A percentile compares a stretch with the other conserved stretches of the same genome.
Evolutionary conservation across 2,888 invertebrate species (phyloP).

Genomic region (Amphipyra tragopoginis): DNA sequence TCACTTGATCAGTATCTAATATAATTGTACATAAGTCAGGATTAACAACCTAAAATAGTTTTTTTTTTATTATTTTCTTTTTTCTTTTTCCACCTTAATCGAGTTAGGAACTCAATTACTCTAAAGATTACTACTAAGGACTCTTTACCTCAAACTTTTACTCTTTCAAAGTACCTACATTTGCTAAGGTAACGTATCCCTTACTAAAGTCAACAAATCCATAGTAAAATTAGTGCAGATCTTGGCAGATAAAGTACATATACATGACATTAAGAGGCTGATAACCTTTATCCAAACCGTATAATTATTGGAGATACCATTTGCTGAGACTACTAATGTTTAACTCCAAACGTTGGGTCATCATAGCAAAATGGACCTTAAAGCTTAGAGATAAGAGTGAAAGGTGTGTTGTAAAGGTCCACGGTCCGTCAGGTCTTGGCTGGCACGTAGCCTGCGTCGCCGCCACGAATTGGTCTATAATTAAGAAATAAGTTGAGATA

Average conservation of each 20-base stretch:
- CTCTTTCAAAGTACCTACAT: neutral
- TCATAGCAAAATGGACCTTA: constrained; percentile 66
- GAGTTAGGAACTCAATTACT: too few relatives aligned
- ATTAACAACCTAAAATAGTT: too few relatives aligned
- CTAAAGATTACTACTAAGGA: too few relatives aligned
- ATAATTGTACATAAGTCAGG: too few relatives aligned
- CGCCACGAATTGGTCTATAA: constrained; percentile 89
- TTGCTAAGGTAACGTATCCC: too few relatives aligned
- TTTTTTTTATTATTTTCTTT: too few relatives aligned
- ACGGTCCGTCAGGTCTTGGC: constrained; percentile 73
- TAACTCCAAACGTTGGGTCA: constrained; percentile 59
- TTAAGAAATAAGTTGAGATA: constrained; percentile 90
- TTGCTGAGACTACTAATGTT: constrained; percentile 79
- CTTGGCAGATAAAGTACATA: constrained; percentile 76
- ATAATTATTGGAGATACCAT: constrained; percentile 87
- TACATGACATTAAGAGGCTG: constrained; percentile 84
- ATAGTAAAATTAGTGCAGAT: constrained; percentile 74
- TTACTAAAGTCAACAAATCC: constrained; percentile 54
- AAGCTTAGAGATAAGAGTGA: constrained; percentile 57
- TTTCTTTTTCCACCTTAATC: too few relatives aligned
- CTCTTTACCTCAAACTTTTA: neutral
- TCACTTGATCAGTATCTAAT: too few relatives aligned
- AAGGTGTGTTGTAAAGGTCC: constrained; percentile 48
- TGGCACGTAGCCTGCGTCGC: constrained; percentile 83
- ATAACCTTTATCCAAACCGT: constrained; percentile 86